These are phyloP conservation scores for Calycopis cecrops DNA, from an alignment of 1,140 invertebrate species.

Conservation along the genomic window DNA sequence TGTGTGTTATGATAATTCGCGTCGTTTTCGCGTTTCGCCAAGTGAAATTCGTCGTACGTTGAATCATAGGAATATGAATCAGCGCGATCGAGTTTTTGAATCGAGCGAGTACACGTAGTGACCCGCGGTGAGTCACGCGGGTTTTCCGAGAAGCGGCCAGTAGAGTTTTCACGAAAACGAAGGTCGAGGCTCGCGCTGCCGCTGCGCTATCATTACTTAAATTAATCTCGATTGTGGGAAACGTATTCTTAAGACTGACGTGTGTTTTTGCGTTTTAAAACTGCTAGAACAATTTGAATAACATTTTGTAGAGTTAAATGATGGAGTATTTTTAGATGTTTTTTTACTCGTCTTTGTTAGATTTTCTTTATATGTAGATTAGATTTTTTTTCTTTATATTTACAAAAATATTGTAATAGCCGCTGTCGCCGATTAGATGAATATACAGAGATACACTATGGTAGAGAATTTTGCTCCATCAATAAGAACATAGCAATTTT, in stretches of 20 bases:
- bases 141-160: conserved; percentile 65
- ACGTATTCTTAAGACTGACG: conserved; percentile 23
- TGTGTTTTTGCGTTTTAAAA: conserved; percentile 22
- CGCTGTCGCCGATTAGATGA: too few species aligned
- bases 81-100: conserved; percentile 70
- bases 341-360: too few species aligned
- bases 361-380: too few species aligned
- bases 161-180: conserved; percentile 66
- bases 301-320: too few species aligned
- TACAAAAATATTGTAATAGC: too few species aligned
- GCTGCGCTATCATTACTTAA: conserved; percentile 12
- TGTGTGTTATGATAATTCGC: neutral
- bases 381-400: too few species aligned
- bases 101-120: conserved; percentile 64
- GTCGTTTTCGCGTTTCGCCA: conserved; percentile 12
- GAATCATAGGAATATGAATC: conserved; percentile 69
- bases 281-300: neutral
- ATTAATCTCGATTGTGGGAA: conserved; percentile 2
- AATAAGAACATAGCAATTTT: too few species aligned
- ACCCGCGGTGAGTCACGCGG: conserved; percentile 66
- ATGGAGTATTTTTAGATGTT: too few species aligned
- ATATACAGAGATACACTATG: too few species aligned
- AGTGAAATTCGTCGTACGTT: conserved; percentile 53
- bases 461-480: too few species aligned
- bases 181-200: conserved; percentile 35